Percentiles rank a stretch among this genome's conserved stretches.
phyloP scores from a whole-genome alignment of 2,797 vertebrate species.

The Alcedo quadribrachys region DNA sequence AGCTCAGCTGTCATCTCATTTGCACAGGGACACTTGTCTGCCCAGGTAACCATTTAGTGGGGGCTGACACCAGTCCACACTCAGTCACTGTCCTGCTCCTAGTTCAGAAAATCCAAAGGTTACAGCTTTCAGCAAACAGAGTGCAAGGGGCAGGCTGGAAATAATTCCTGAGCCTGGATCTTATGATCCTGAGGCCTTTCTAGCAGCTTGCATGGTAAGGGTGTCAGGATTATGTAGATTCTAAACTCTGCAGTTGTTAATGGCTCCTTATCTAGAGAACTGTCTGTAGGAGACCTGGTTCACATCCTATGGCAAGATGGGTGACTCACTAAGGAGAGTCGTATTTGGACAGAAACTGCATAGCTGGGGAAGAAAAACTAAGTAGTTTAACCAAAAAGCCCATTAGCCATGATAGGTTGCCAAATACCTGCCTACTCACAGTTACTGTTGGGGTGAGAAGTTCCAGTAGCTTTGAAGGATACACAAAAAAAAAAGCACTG shows the following conservation, averaged over 20 bases:
- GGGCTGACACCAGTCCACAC: slow-evolving; percentile 69
- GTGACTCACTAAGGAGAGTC: slow-evolving; percentile 5
- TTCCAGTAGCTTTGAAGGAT: background rate
- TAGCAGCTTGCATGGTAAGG: background rate
- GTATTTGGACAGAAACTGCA: background rate
- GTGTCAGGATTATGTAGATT: background rate
- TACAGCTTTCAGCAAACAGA: slow-evolving; percentile 71
- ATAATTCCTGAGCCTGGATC: background rate
- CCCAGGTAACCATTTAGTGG: slow-evolving; percentile 67
- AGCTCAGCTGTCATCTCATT: slow-evolving; percentile 77
- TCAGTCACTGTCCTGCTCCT: slow-evolving; percentile 29
- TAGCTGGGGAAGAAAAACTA: background rate
- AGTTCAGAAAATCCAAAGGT: slow-evolving; percentile 74
- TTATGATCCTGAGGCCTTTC: background rate
- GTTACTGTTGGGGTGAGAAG: background rate
- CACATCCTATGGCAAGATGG: slow-evolving; percentile 34
- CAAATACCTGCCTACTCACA: background rate
- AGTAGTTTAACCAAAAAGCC: background rate
- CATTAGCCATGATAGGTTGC: background rate
- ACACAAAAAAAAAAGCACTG: background rate
- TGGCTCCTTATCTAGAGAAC: background rate
- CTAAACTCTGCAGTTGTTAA: background rate
- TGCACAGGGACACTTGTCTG: slow-evolving; percentile 74
- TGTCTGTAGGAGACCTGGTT: background rate
- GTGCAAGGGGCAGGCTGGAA: background rate